Percentiles rank a stretch among this genome's conserved stretches.
phyloP scores from a whole-genome alignment of 2,888 invertebrate species.

The Slavum lentiscoides region DNA sequence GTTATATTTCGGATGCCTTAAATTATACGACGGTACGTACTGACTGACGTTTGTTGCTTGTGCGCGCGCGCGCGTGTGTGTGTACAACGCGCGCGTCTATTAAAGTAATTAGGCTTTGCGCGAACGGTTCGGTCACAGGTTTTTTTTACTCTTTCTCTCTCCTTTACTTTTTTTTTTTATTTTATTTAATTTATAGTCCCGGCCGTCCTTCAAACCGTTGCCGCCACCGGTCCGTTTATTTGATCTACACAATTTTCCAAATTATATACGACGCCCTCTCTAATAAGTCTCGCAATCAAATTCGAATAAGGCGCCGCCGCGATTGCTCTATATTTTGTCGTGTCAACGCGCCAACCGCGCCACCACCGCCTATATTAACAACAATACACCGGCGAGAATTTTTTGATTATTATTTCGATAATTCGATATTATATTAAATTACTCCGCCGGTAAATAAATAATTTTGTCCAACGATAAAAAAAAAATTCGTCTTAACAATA shows the following conservation, averaged over 20 bases:
- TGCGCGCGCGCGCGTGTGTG: neutral
- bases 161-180: slow-evolving; percentile 53
- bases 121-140: slow-evolving; percentile 21
- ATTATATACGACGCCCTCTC: slow-evolving; percentile 36
- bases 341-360: too few species aligned
- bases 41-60: too few species aligned
- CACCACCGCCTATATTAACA: too few species aligned
- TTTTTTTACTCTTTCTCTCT: slow-evolving; percentile 10
- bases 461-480: too few species aligned
- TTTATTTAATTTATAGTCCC: slow-evolving; percentile 51
- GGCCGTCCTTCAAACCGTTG: slow-evolving; percentile 42
- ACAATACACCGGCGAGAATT: too few species aligned
- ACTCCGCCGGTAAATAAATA: too few species aligned
- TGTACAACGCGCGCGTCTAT: slow-evolving; percentile 35
- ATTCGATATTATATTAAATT: too few species aligned
- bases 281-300: slow-evolving; percentile 38
- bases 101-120: slow-evolving; percentile 53
- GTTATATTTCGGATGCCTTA: slow-evolving; percentile 27
- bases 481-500: too few species aligned
- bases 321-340: neutral
- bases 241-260: slow-evolving; percentile 48
- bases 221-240: slow-evolving; percentile 31
- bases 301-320: slow-evolving; percentile 47
- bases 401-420: too few species aligned
- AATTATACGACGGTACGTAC: slow-evolving; percentile 28